Evolutionary conservation across 2,113 vertebrate species (phyloP).

Genomic region (Chiloscyllium plagiosum): DNA sequence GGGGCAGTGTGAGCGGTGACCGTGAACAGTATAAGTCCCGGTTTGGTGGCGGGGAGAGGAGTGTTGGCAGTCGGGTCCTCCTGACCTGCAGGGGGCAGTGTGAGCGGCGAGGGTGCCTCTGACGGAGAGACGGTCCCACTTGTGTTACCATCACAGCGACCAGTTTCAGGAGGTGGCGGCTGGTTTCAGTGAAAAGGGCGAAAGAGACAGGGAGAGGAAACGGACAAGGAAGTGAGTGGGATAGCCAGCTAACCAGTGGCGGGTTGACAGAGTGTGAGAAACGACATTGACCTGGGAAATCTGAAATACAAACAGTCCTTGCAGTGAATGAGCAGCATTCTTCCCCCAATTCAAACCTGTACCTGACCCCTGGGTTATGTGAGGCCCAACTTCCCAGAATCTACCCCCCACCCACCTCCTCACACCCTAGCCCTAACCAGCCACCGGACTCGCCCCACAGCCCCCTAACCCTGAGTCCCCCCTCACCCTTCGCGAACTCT

Average conservation of each 20-base stretch:
- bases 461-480: too few species aligned
- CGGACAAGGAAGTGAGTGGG: neutral
- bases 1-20: too few species aligned
- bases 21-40: too few species aligned
- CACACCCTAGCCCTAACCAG: too few species aligned
- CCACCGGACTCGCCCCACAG: too few species aligned
- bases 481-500: too few species aligned
- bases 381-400: too few species aligned
- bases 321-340: neutral
- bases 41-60: too few species aligned
- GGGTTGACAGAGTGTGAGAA: neutral
- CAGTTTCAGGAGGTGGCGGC: neutral
- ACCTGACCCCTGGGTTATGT: neutral
- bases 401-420: too few species aligned
- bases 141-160: neutral
- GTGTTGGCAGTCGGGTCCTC: too few species aligned
- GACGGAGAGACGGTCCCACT: neutral
- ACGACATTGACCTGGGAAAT: neutral
- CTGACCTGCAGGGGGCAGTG: too few species aligned
- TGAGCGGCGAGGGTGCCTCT: neutral
- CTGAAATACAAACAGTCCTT: neutral
- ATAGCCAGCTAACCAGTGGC: neutral
- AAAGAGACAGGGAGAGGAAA: neutral
- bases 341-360: neutral
- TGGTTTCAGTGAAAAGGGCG: neutral